Conservation (phyloP, 2,113 vertebrate species). For the Pycnonotus jocosus region DNA sequence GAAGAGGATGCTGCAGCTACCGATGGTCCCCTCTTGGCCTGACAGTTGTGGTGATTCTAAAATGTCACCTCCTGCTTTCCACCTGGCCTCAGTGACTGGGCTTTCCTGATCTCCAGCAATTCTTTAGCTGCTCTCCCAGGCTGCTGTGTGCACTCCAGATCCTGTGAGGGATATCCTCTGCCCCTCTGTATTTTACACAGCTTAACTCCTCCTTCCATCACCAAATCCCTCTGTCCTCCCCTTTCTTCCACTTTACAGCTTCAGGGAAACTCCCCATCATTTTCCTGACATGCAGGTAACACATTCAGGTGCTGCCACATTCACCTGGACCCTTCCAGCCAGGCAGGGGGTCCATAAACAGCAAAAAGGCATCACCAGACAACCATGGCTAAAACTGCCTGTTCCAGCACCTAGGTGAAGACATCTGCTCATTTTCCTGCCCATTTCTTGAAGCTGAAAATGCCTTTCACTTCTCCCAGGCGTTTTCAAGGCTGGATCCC, state of each 20-base stretch:
- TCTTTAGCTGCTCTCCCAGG: not conserved
- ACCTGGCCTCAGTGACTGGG: not conserved
- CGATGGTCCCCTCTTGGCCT: not conserved
- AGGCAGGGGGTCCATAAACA: not conserved
- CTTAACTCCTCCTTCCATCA: not conserved
- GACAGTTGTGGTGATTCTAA: not conserved
- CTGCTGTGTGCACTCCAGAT: not conserved
- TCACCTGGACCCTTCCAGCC: not conserved
- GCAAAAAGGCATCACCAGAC: not conserved
- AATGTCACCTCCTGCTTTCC: not conserved
- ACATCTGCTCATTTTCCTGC: not conserved
- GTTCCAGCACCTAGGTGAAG: rapidly evolving
- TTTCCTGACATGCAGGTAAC: not conserved
- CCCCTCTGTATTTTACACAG: not conserved
- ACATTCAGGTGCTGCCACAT: not conserved
- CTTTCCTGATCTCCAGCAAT: not conserved
- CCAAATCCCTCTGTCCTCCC: not conserved
- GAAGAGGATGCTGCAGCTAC: not conserved
- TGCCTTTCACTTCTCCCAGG: not conserved
- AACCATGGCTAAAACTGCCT: not conserved
- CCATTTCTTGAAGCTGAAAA: not conserved
- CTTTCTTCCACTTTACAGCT: not conserved
- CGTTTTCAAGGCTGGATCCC: not conserved
- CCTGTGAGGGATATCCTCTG: rapidly evolving
- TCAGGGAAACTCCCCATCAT: not conserved